Evolutionary conservation across 2,888 invertebrate species (phyloP).

Genomic region (Archaeoteleia sp.): DNA sequence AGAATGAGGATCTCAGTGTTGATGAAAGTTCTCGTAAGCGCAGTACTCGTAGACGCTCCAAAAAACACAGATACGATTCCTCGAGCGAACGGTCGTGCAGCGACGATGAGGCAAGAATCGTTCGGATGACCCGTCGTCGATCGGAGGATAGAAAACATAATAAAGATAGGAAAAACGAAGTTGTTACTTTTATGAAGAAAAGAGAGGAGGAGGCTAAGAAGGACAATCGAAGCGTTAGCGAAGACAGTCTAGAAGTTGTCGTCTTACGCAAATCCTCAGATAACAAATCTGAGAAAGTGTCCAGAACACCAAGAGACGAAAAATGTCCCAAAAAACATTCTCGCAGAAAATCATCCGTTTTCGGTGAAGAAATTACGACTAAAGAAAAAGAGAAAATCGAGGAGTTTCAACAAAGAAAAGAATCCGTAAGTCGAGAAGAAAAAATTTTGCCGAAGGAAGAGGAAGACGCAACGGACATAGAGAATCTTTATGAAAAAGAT

Average conservation of each 20-base stretch:
- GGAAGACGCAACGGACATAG: conserved; percentile 36
- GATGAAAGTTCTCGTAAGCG: conserved; percentile 37
- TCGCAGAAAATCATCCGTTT: conserved; percentile 64
- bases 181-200: conserved; percentile 17
- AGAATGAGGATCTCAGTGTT: conserved; percentile 53
- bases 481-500: conserved; percentile 55
- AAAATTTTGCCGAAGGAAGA: conserved; percentile 18
- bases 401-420: conserved; percentile 26
- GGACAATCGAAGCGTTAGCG: conserved; percentile 63
- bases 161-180: conserved; percentile 28
- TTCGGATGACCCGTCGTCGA: not conserved
- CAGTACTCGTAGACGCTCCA: conserved; percentile 41
- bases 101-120: conserved; percentile 26
- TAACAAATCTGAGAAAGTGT: conserved; percentile 66
- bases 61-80: conserved; percentile 67
- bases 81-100: conserved; percentile 75
- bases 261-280: conserved; percentile 67
- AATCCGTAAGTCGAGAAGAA: conserved; percentile 20
- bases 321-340: conserved; percentile 56
- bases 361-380: conserved; percentile 11
- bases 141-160: conserved; percentile 57
- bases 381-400: conserved; percentile 31
- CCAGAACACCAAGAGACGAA: conserved; percentile 62
- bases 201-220: conserved; percentile 60
- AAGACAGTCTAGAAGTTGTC: conserved; percentile 71